Evolutionary conservation across 2,888 invertebrate genomes (phyloP).

Genomic region (Mesorhabditis sp.): DNA sequence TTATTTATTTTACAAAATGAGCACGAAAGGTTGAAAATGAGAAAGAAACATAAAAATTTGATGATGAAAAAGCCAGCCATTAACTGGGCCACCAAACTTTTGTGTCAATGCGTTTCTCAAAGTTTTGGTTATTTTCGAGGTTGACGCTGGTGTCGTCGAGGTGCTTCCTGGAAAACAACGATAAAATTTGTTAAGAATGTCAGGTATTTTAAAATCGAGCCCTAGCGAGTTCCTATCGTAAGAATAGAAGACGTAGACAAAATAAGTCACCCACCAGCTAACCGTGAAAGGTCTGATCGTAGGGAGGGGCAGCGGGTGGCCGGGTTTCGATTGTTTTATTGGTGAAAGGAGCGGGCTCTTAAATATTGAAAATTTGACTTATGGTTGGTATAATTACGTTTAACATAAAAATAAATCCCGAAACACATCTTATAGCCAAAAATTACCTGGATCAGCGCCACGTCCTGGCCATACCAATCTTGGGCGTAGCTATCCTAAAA

Average conservation of each 20-base stretch:
- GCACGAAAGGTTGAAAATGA: no score
- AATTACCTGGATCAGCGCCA: conserved; percentile 36
- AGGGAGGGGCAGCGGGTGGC: conserved; percentile 44
- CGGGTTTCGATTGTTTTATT: conserved; percentile 37
- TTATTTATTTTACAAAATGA: no score
- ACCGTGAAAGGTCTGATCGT: conserved; percentile 46
- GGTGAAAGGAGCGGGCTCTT: conserved; percentile 14
- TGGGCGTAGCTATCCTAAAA: conserved; percentile 41
- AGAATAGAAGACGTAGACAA: background rate
- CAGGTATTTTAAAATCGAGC: background rate
- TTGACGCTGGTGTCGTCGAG: conserved; percentile 31
- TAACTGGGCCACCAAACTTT: conserved; percentile 47
- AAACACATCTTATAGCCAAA: no score
- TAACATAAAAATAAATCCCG: no score
- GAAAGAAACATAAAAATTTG: no score
- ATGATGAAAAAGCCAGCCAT: no score
- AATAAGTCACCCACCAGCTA: conserved; percentile 26
- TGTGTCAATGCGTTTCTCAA: conserved; percentile 47
- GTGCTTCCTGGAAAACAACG: conserved; percentile 12
- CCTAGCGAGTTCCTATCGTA: background rate
- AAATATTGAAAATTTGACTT: no score
- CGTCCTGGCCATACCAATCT: conserved; percentile 44
- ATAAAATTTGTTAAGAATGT: no score
- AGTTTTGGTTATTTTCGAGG: conserved; percentile 45
- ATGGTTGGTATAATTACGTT: no score